These are phyloP conservation scores for Lepas anatifera DNA, from an alignment of 2,888 invertebrate genomes.

Conservation along the genomic window DNA sequence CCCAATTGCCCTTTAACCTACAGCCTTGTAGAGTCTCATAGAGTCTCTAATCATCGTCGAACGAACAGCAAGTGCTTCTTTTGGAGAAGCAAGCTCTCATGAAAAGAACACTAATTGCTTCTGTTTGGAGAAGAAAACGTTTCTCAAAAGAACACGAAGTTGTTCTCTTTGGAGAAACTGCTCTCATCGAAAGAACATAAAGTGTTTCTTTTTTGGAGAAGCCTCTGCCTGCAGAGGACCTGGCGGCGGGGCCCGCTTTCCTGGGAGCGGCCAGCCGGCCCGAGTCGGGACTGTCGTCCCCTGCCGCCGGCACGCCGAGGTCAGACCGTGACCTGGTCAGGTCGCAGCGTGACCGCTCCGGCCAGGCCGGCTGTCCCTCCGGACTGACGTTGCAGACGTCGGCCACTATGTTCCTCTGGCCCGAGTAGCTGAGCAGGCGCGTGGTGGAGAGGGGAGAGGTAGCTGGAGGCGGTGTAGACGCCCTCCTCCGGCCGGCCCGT, in stretches of 20 bases:
- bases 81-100: too few species aligned
- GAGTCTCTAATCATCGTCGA: too few species aligned
- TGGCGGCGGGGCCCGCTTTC: not conserved
- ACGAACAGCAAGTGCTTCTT: too few species aligned
- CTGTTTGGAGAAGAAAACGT: too few species aligned
- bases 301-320: not conserved
- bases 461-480: conserved; percentile 15
- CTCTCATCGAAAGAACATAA: not conserved
- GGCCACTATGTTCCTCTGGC: not conserved
- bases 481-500: conserved; percentile 63
- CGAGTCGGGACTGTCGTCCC: not conserved
- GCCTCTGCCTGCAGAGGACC: not conserved
- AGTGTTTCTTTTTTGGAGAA: not conserved
- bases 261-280: not conserved
- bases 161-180: too few species aligned
- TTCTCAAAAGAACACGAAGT: too few species aligned
- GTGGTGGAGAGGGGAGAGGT: conserved; percentile 5
- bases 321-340: conserved; percentile 1
- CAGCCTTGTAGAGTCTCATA: too few species aligned
- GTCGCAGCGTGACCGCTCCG: not conserved
- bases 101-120: too few species aligned
- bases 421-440: conserved; percentile 9
- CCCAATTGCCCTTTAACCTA: too few species aligned
- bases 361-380: not conserved
- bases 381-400: not conserved